These are phyloP conservation scores for Metridium senile DNA, from an alignment of 92 coral and sea anemone species.

Conservation along the genomic window DNA sequence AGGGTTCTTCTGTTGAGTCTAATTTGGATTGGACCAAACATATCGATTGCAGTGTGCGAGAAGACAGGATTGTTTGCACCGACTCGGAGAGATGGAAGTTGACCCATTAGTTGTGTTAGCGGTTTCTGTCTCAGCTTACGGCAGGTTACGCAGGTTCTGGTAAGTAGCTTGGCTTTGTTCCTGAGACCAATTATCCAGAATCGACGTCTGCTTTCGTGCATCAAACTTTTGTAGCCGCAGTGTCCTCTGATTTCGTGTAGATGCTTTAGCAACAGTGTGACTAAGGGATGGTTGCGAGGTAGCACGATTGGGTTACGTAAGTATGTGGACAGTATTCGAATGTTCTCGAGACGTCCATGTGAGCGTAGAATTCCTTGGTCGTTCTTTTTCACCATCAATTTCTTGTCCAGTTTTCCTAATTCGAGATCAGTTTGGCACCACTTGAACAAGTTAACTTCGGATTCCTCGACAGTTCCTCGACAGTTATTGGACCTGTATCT, in stretches of 20 bases:
- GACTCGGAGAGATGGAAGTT: conserved; percentile 58
- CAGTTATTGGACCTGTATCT: conserved; percentile 34
- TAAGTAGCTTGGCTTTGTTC: conserved; percentile 39
- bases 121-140: conserved; percentile 53
- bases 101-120: conserved; percentile 59
- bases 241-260: conserved; percentile 48
- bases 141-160: conserved; percentile 55
- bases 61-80: conserved; percentile 54
- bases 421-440: conserved; percentile 59
- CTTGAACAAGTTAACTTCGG: conserved; percentile 48
- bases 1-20: conserved; percentile 50
- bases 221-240: conserved; percentile 56
- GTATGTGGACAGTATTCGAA: conserved; percentile 49
- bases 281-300: conserved; percentile 55
- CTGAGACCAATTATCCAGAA: conserved; percentile 63
- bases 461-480: conserved; percentile 42
- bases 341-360: conserved; percentile 60
- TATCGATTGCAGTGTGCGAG: conserved; percentile 62
- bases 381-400: conserved; percentile 35
- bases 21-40: conserved; percentile 71
- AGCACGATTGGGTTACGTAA: conserved; percentile 49
- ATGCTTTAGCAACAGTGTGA: conserved; percentile 33
- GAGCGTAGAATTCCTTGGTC: conserved; percentile 47
- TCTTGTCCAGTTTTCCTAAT: conserved; percentile 30
- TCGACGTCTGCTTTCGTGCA: conserved; percentile 52